Conservation (phyloP, 2,797 vertebrate genomes). For the Austrolebias charrua region DNA sequence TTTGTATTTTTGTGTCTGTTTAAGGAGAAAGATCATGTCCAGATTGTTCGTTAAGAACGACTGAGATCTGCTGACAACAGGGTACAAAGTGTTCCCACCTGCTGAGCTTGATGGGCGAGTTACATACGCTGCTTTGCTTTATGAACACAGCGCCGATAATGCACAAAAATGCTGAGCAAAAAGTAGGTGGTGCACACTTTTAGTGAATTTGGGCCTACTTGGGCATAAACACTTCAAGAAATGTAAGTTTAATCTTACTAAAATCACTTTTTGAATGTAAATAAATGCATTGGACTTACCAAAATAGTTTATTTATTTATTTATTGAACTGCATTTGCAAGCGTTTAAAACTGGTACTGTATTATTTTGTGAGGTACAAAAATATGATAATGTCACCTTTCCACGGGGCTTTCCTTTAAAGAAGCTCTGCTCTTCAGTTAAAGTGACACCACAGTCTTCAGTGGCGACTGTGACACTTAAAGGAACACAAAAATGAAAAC, state of each 20-base stretch:
- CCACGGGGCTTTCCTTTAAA: constrained; percentile 18
- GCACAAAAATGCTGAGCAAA: no score
- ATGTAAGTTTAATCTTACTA: not conserved
- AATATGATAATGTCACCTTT: constrained; percentile 42
- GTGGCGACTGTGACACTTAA: constrained; percentile 38
- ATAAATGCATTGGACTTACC: not conserved
- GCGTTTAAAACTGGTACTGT: constrained; percentile 3
- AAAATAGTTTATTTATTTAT: not conserved
- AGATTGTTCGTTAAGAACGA: no score
- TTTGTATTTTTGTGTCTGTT: no score
- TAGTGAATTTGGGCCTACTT: not conserved
- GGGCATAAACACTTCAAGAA: not conserved
- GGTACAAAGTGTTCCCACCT: no score
- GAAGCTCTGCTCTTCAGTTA: constrained; percentile 9
- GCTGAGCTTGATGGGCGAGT: no score
- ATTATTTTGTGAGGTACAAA: constrained; percentile 15
- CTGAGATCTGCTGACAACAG: no score
- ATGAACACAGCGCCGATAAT: no score
- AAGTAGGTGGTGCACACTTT: no score
- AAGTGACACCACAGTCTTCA: constrained; percentile 37
- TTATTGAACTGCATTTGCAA: constrained; percentile 7
- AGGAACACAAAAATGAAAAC: constrained; percentile 45
- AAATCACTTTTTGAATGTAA: not conserved
- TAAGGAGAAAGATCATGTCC: no score
- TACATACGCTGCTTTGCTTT: no score